Evolutionary conservation across 1,140 invertebrate species (phyloP), one percentile per base, ranked within the genome.

Genomic region (Caenorhabditis latens): DNA sequence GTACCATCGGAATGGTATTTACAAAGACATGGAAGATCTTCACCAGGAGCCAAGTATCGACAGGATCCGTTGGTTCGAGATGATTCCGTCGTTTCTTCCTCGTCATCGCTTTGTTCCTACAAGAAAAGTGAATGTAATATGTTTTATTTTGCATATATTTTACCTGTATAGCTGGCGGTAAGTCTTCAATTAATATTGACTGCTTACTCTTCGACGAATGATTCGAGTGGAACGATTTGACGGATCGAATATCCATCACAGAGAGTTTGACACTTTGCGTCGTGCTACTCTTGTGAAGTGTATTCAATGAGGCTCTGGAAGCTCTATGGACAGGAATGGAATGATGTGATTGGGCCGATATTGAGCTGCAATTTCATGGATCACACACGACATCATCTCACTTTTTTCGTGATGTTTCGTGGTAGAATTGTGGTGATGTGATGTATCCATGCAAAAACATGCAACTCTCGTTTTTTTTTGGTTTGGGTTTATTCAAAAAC

Each of bases 11-110:
- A 86, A 82, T 92, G 87, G 71, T 92, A 92, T 61, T 90, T 83
- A 58, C 91, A 92, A 24, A 91, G 88, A 83, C 91, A 92, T 4
- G 91, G 91, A 42, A 92, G 67, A n/a, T 92, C 91, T 84, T 87
- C 90, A 7, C 89, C 90, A 58, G 91, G 91, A 46, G 91, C 89
- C 84, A 92, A 86, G 71, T 92, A 92, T 19, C 86, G 82, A 32
- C 85, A 90, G 14, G 85, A 87, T 6, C 65, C 85, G 19, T 67
- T 63, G 7, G 86, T 87, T 58, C 50, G 16, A 21, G 43, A 83
- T 9, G 57, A 63, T 58, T 58, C 63, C 13, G 86, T 71, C 6
- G 86, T 58, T 24, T 75, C 84, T 61, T 84, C 63, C 46, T 90
- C 86, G 32, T 82, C 85, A 75, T 83, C 85, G 19, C 84, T 90